A percentile compares a stretch with the other conserved stretches of the same genome.
Evolutionary conservation across 2,113 vertebrate species (phyloP).

Genomic region (Brachirus orientalis): DNA sequence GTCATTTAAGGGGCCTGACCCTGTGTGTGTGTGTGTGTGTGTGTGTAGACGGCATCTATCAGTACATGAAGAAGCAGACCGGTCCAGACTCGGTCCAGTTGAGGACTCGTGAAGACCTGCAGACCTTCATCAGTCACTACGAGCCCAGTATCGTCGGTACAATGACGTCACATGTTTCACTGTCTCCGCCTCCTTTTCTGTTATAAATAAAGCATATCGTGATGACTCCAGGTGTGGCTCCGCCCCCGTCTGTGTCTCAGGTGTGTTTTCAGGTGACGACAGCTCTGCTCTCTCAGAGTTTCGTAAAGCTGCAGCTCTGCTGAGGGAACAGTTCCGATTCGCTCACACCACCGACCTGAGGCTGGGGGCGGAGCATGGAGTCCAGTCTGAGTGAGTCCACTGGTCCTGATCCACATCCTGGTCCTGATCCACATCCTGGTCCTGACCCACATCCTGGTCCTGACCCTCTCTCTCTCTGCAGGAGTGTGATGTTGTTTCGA

Average conservation of each 20-base stretch:
- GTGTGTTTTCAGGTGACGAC: conserved; percentile 72
- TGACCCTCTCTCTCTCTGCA: conserved; percentile 17
- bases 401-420: background rate
- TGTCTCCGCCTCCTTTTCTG: background rate
- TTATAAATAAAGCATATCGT: background rate
- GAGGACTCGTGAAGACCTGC: conserved; percentile 66
- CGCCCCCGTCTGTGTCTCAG: conserved; percentile 45
- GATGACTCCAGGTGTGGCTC: background rate
- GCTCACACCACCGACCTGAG: conserved; percentile 62
- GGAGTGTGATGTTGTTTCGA: conserved; percentile 77
- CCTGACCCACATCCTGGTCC: background rate
- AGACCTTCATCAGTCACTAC: conserved; percentile 72
- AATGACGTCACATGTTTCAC: background rate
- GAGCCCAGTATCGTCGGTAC: conserved; percentile 81
- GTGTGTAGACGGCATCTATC: conserved; percentile 75
- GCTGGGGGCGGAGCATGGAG: conserved; percentile 46
- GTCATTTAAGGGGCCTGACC: background rate
- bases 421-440: too few relatives aligned
- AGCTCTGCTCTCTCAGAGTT: conserved; percentile 69
- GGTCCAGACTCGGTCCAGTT: conserved; percentile 78
- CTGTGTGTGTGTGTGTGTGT: conserved; percentile 15
- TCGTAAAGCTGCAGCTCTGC: conserved; percentile 69
- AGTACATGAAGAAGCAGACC: conserved; percentile 79
- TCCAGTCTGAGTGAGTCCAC: conserved; percentile 68
- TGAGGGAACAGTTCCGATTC: conserved; percentile 80